These are phyloP conservation scores for Alligator mississippiensis DNA, from an alignment of 2,113 vertebrate species.

Conservation along the genomic window DNA sequence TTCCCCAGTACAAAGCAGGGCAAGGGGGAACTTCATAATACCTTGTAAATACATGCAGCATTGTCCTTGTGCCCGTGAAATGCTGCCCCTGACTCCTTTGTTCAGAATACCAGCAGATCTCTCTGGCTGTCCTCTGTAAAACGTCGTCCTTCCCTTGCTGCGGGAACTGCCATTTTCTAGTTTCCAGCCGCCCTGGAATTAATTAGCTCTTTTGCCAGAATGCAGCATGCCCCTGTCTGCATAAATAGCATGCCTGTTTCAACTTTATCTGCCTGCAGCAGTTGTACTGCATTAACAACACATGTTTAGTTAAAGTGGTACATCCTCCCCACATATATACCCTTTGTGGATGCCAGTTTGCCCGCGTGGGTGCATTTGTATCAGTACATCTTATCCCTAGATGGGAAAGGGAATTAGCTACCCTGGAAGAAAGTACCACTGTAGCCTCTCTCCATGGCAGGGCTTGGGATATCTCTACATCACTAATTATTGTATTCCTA, in stretches of 20 bases:
- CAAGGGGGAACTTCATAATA: neutral
- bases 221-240: neutral
- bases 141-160: neutral
- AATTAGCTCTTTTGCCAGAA: neutral
- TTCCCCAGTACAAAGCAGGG: neutral
- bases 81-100: neutral
- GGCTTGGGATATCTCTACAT: accelerated
- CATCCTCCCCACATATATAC: neutral
- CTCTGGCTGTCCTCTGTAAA: accelerated
- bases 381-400: neutral
- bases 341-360: neutral
- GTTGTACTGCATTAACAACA: neutral
- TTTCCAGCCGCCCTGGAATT: neutral
- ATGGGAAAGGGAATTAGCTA: neutral
- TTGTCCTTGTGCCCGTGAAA: no score
- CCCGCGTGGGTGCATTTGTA: neutral
- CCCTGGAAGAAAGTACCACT: neutral
- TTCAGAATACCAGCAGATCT: neutral
- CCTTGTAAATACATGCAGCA: neutral
- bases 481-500: neutral
- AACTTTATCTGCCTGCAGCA: neutral
- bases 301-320: neutral
- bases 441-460: accelerated
- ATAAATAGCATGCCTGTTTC: neutral
- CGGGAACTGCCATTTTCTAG: neutral